Evolutionary conservation across 2,888 invertebrate genomes (phyloP), one percentile per base, ranked within the genome.

Genomic region (Notodonta ziczac): DNA sequence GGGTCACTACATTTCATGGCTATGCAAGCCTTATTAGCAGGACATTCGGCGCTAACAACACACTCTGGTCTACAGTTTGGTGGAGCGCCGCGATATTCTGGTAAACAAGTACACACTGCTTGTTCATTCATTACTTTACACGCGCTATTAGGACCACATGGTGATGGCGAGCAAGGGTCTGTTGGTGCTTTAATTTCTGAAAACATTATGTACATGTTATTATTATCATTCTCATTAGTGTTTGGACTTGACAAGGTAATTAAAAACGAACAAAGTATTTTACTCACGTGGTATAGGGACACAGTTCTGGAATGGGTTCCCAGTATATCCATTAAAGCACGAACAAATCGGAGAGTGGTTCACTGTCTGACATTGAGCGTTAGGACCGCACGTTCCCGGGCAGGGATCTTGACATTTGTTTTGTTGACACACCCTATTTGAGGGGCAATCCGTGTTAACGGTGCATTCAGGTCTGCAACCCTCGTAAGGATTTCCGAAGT

Each of bases 131-230:
- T 84, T 83, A 96, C 96, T 74, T 95, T 95, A 80, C 98, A 98
- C 75, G 96, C 94, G 69, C 97, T 97, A 80, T 97, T 97, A 7
- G 97, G 96, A 48, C 98, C 98, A 82, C 98, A 98, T 0, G 97
- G 97, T 4, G 96, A 96, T 58, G 97, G 97, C 67, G 94, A 87
- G 80, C 97, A 97, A 3, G 97, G 97, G 77, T 96, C 81, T 61
- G 76, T 67, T 70, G 81, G 84, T 63, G 69, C 66, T 69, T 86
- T 86, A 60, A 81, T 71, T 66, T 85, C 94, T 93, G 82, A 74
- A 88, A 85, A 56, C 35, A 51, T n/a, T 53, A 55, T 39, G 39
- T 0, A 40, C 14, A 55, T 40, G n/a, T 40, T 14, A 16, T 14
- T 55, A 0, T 55, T 8, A 24, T 35, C 7, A 55, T 14, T 40